These are phyloP conservation scores for Polypterus senegalus DNA, from an alignment of 2,113 vertebrate genomes.

Conservation along the genomic window DNA sequence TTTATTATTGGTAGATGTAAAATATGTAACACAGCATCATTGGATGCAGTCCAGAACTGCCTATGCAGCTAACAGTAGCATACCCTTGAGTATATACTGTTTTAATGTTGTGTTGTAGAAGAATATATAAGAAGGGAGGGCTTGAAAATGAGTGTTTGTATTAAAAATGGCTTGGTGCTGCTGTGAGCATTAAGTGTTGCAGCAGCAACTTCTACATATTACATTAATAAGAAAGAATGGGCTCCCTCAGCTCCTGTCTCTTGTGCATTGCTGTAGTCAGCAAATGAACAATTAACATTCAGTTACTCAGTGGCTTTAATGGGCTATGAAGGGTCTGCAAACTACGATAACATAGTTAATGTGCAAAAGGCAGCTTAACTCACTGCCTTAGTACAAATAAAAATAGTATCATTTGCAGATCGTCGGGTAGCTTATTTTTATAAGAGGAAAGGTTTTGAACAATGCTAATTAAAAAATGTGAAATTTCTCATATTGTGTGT, in stretches of 20 bases:
- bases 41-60: constrained; percentile 32
- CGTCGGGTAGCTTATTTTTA: no score
- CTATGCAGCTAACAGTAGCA: constrained; percentile 40
- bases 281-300: constrained; percentile 51
- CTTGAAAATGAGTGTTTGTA: constrained; percentile 49
- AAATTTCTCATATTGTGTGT: no score
- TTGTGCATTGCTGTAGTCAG: constrained; percentile 36
- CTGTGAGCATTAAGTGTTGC: constrained; percentile 41
- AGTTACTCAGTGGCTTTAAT: constrained; percentile 51
- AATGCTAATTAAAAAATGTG: no score
- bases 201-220: constrained; percentile 45
- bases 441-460: no score
- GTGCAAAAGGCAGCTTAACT: constrained; percentile 34
- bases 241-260: constrained; percentile 36
- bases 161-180: constrained; percentile 46
- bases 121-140: constrained; percentile 35
- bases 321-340: constrained; percentile 42
- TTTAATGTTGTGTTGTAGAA: constrained; percentile 45
- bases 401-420: constrained; percentile 13
- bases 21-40: constrained; percentile 31
- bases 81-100: constrained; percentile 36
- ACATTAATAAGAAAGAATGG: constrained; percentile 47
- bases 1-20: constrained; percentile 11
- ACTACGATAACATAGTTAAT: constrained; percentile 37
- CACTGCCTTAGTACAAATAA: constrained; percentile 12